phyloP scores from a whole-genome alignment of 2,888 invertebrate genomes.

The Omphaloscelis lunosa region DNA sequence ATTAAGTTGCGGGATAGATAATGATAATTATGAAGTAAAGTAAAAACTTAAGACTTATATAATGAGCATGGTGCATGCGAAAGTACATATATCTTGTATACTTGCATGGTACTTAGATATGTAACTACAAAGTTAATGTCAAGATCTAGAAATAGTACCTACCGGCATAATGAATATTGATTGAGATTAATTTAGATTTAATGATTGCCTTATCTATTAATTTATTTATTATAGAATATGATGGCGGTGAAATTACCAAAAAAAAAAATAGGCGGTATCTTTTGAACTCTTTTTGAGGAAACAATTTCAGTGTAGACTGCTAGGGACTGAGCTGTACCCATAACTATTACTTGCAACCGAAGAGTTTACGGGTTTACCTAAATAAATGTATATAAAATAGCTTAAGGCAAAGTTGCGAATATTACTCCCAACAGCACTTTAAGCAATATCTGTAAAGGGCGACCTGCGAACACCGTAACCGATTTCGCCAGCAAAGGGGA shows the following conservation, averaged over 20 bases:
- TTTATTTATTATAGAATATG: not conserved
- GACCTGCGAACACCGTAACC: slow-evolving; percentile 30
- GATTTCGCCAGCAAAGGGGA: slow-evolving; percentile 34
- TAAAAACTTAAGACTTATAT: slow-evolving; percentile 6
- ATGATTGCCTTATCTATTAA: not conserved
- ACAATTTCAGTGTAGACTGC: not conserved
- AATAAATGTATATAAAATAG: slow-evolving; percentile 15
- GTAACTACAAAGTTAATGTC: not conserved
- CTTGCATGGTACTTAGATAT: not conserved
- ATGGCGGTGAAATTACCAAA: not conserved
- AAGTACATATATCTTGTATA: not conserved
- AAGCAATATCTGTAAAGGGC: slow-evolving; percentile 46
- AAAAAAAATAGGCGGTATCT: not conserved
- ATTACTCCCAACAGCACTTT: slow-evolving; percentile 2
- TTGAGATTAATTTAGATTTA: not conserved
- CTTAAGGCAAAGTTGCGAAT: slow-evolving; percentile 13
- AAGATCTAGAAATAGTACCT: not conserved
- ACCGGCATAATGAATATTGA: not conserved
- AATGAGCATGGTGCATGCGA: slow-evolving; percentile 2
- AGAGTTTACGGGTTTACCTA: not conserved
- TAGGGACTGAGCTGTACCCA: not conserved
- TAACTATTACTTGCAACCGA: not conserved
- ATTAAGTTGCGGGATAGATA: slow-evolving; percentile 7
- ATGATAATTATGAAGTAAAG: not conserved
- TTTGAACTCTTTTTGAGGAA: not conserved